Evolutionary conservation across 2,888 invertebrate genomes (phyloP), one percentile per base, ranked within the genome.

Genomic region (Crossocerus cetratus): DNA sequence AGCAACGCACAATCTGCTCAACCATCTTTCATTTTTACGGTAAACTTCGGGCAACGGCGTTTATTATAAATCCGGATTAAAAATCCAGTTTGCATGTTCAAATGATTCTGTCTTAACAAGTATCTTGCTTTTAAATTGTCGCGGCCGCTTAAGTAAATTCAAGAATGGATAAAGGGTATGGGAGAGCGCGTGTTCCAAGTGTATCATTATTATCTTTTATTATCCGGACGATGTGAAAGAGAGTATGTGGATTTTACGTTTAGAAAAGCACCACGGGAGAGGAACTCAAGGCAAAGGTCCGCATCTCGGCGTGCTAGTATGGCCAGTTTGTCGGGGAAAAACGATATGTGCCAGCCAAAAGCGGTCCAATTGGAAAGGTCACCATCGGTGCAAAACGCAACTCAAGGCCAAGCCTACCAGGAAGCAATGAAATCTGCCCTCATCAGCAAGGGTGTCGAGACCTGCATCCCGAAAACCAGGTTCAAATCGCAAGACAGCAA

Each of bases 401-500:
- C 11, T 32, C 8, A 22, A 3, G 43, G 45, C 13, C 18, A 2
- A 5, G 54, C n/a, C 18, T 13, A 13, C 0, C 21, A 21, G 0
- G 44, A 54, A 3, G 23, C 32, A 4, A 18, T 3, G 1, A 55
- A 45, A 42, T n/a, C 44, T 4, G 22, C 59, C 3, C 11, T 66
- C 4, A 43, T 20, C 0, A 60, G 22, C 43, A 75, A 72, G 43
- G 44, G 5, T 3, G 67, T 63, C 16, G 70, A 70, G 2, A 22
- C 59, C 13, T 65, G 49, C 21, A 3, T 61, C 2, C 83, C 83
- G 1, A 86, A 84, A 70, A 84, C 81, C 0, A 77, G 79, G 45
- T 81, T 83, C 59, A 78, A 11, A n/a, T 55, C 72, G 3, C 77
- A 71, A 8, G 79, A 85, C n/a, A 74, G 58, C 43, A 75, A 63